These are phyloP conservation scores for Torymus aiolomorphi DNA, from an alignment of 2,888 invertebrate species.

Conservation along the genomic window DNA sequence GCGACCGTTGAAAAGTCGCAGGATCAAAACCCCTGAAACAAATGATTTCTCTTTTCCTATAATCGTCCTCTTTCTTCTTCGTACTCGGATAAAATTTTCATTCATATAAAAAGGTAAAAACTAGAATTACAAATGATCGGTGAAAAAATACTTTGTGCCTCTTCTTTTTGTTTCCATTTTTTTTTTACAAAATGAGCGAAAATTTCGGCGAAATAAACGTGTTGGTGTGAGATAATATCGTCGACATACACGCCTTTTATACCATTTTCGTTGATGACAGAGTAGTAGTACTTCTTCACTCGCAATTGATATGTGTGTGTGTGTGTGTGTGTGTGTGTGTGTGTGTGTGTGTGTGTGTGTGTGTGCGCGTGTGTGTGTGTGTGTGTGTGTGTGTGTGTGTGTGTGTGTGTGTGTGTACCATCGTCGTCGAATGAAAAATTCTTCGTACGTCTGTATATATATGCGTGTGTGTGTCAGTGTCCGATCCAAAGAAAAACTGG, in stretches of 20 bases:
- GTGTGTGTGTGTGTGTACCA: no score
- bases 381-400: no score
- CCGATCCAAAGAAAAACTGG: conserved; percentile 50
- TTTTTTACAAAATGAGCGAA: no score
- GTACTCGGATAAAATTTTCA: background rate
- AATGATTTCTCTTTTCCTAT: conserved; percentile 38
- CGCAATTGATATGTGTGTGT: conserved; percentile 10
- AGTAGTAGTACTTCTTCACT: conserved; percentile 26
- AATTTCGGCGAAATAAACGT: no score
- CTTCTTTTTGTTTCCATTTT: conserved; percentile 4
- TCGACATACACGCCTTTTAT: no score
- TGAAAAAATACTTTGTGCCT: conserved; percentile 54
- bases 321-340: no score
- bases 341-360: no score
- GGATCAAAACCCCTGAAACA: conserved; percentile 49
- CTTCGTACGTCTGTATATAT: no score
- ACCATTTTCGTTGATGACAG: background rate
- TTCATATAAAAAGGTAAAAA: conserved; percentile 51
- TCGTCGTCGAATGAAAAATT: conserved; percentile 25
- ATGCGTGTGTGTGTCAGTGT: conserved; percentile 8
- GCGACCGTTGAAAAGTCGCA: conserved; percentile 6
- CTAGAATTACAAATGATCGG: conserved; percentile 53
- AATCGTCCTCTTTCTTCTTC: background rate
- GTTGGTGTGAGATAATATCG: no score
- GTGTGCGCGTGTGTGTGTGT: no score